phyloP scores from a whole-genome alignment of 2,888 invertebrate genomes.

The Masnerella sp. region DNA sequence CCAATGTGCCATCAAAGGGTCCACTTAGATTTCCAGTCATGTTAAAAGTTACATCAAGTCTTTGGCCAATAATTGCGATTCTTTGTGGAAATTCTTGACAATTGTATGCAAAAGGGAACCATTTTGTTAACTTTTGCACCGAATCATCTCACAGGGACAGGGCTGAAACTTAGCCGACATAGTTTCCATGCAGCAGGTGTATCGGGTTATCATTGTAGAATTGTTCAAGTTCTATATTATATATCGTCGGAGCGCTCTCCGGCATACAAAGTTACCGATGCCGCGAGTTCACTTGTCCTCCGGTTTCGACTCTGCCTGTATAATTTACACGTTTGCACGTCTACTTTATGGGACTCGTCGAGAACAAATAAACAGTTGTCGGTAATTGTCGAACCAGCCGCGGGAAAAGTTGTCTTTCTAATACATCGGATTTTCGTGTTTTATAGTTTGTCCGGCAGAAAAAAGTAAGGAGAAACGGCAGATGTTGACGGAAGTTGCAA shows the following conservation, averaged over 20 bases:
- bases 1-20: too few species aligned
- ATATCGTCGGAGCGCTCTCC: constrained; percentile 25
- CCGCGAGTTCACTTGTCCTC: constrained; percentile 3
- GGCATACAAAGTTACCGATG: constrained; percentile 40
- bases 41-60: too few species aligned
- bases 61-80: too few species aligned
- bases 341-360: not conserved
- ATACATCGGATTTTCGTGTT: too few species aligned
- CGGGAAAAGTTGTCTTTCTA: too few species aligned
- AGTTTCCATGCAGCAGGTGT: constrained; percentile 57
- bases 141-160: constrained; percentile 29
- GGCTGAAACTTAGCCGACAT: constrained; percentile 32
- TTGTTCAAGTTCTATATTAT: constrained; percentile 50
- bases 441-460: too few species aligned
- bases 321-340: constrained; percentile 15
- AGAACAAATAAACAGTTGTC: constrained; percentile 9
- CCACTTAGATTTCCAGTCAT: too few species aligned
- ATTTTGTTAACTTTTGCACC: constrained; percentile 25
- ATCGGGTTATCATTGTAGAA: constrained; percentile 55
- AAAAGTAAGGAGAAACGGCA: too few species aligned
- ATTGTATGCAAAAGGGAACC: too few species aligned
- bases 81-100: too few species aligned
- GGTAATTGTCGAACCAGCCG: constrained; percentile 3
- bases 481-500: too few species aligned
- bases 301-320: constrained; percentile 1